phyloP scores from a whole-genome alignment of 2,113 vertebrate genomes.

The Corythaixoides concolor region DNA sequence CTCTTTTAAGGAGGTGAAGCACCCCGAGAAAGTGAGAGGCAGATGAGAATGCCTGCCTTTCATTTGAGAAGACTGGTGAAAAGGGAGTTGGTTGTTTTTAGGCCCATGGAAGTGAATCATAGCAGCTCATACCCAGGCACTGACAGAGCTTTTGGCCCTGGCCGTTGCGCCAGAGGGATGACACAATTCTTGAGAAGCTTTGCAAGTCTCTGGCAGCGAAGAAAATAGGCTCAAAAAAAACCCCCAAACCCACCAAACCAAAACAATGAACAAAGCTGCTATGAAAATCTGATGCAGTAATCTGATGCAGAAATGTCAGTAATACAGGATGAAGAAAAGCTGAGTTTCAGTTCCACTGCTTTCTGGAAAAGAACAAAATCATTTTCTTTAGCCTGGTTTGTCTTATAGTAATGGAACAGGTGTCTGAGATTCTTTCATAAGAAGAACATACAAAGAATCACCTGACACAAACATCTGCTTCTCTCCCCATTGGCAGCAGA shows the following conservation, averaged over 20 bases:
- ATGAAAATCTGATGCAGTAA: neutral
- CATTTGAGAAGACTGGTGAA: neutral
- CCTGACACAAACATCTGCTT: neutral
- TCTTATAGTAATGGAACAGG: neutral
- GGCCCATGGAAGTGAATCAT: neutral
- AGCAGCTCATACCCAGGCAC: neutral
- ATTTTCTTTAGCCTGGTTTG: neutral
- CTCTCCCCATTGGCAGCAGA: neutral
- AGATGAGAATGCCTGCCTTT: neutral
- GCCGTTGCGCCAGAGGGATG: neutral
- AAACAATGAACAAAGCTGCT: neutral
- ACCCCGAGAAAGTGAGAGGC: neutral
- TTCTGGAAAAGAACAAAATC: neutral
- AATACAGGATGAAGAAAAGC: neutral
- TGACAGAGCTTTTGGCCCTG: neutral
- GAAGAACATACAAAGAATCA: neutral
- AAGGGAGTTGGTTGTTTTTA: neutral
- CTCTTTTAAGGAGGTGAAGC: neutral
- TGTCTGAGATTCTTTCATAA: fast-evolving
- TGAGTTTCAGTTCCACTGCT: neutral
- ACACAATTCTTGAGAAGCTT: neutral
- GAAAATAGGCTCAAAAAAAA: neutral
- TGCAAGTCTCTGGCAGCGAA: neutral
- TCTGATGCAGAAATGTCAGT: neutral
- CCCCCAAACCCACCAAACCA: too few relatives aligned